These are phyloP conservation scores for Neoaliturus tenellus DNA, from an alignment of 2,888 invertebrate genomes.

Conservation along the genomic window DNA sequence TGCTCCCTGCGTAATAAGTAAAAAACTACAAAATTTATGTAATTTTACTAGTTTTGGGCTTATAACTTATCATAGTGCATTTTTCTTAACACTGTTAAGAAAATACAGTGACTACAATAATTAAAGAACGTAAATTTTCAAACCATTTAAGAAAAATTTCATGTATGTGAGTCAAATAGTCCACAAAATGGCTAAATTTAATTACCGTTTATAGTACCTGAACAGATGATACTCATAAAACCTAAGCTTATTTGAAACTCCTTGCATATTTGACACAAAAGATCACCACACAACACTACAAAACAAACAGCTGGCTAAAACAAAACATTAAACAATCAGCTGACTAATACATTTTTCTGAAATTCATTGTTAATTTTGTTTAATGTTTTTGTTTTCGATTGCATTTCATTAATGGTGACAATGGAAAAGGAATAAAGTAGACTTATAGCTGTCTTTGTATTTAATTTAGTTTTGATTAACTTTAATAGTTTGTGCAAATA, in stretches of 20 bases:
- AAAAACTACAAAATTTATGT: neutral
- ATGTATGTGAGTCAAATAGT: neutral
- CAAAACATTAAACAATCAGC: neutral
- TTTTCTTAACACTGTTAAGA: neutral
- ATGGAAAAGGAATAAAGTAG: no score
- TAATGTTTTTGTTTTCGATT: no score
- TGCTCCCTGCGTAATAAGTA: constrained; percentile 3
- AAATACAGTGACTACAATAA: no score
- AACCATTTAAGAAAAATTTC: neutral
- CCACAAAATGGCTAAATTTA: neutral
- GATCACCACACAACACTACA: neutral
- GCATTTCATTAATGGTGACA: no score
- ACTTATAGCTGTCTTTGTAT: no score
- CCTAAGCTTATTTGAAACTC: neutral
- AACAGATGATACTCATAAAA: neutral
- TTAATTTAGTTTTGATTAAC: no score
- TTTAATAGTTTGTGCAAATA: neutral
- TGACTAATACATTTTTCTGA: no score
- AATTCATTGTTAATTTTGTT: no score
- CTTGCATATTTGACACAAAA: neutral
- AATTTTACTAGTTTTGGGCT: neutral
- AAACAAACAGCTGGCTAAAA: neutral
- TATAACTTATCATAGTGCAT: neutral
- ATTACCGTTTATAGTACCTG: neutral
- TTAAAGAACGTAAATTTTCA: neutral